Evolutionary conservation across 2,888 invertebrate genomes (phyloP), one percentile per base, ranked within the genome.

Genomic region (Prosopocoilus inquinatus): DNA sequence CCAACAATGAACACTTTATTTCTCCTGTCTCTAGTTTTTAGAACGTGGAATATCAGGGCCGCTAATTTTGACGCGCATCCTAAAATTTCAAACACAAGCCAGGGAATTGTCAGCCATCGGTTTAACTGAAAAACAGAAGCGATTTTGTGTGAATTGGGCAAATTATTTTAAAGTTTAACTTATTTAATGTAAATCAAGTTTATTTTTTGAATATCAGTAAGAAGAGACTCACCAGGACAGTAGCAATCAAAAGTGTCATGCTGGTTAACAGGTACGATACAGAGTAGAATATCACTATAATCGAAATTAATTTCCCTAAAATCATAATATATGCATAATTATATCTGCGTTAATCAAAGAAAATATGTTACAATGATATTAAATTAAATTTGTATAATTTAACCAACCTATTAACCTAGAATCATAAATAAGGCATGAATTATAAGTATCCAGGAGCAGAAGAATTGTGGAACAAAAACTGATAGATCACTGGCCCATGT

Each of bases 281-380:
- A 9, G 53, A 36, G 28, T 53, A 53, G 16, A 47, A 53, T 32
- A 53, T 16, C 32, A 53, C 32, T 28, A 53, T 47, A 41, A 47
- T 47, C 2, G 53, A 53, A 11, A 53, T 53, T 41, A 53, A 46
- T n/a, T 32, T 36, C 11, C 52, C 52, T 52, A 34, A 34, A 52
- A 52, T 13, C 20, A 46, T 9, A 8, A 46, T 9, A 32, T 13
- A 5, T 44, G 3, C n/a, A 34, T 38, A 38, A 12, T 38, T 11
- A 38, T 38, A 12, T 5, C 9, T 7, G 1, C 7, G 4, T 36
- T 36, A 38, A 12, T 38, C n/a, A 8, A n/a, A n/a, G 35, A n/a
- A 34, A 34, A 34, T 34, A 34, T 34, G 35, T 34, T 34, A 34
- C 35, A 34, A n/a, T n/a, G n/a, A n/a, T 38, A 28, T 28, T 28